Base-by-base conservation (phyloP, 2,113 vertebrate genomes). In the Limanda limanda region DNA sequence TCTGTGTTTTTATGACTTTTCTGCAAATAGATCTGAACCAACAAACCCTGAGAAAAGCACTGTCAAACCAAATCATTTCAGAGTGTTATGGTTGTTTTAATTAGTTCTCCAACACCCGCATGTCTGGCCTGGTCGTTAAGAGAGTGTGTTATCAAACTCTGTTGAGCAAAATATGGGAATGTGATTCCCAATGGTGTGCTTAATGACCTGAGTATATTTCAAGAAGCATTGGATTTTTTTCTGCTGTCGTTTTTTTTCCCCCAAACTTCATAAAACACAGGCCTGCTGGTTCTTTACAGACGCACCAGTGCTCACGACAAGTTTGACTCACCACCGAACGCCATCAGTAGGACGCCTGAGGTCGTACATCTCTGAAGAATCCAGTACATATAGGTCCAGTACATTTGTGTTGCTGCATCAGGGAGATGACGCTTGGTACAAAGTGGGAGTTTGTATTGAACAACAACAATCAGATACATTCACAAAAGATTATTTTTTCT, bases 61-160 rank as follows among this genome's bases (percentile, higher is more conserved):
- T 0, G 0, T 35, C 63, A 52, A 54, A 66, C 47, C 20, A 51
- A 74, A 68, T 69, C 5, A 0, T 75, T 7, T 31, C 31, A 31
- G 60, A n/a, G 3, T 27, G 52, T 68, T 71, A 68, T 23, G 0
- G 18, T 78, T 60, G 35, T 83, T 71, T 79, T 76, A 73, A 88
- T 82, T 76, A 78, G 64, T 71, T 84, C 72, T 72, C 35, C 40
- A 21, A 20, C 18, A 4, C 74, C 65, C 66, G 65, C 67, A 73
- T 76, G 79, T 81, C 74, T 71, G 20, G 40, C 24, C 47, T 57
- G 65, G 57, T 74, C 72, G 67, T 79, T 85, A 81, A 71, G 61
- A 42, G 21, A 60, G 67, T 12, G 7, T 48, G 35, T 52, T 51
- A 31, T 71, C 68, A 79, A 74, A 72, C 6, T 57, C 71, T 66